Evolutionary conservation across 2,113 vertebrate genomes (phyloP), one percentile per base, ranked within the genome.

Genomic region (Urocolius indicus): DNA sequence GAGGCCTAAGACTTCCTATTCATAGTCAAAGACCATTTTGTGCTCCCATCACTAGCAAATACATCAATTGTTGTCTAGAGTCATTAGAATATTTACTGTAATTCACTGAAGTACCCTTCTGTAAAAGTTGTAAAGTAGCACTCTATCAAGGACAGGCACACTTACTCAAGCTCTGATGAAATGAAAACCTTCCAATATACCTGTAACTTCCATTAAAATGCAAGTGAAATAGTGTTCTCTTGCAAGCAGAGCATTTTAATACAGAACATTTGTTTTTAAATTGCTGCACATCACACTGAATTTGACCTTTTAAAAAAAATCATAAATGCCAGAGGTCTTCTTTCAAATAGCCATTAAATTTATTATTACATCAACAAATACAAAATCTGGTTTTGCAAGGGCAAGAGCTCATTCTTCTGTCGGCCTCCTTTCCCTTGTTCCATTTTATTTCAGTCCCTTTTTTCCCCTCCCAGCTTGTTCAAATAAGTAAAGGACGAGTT

Each of bases 151-250:
- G 77, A 92, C 52, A 90, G 54, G 65, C 19, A 73, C 54, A 84
- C 34, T 94, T 95, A 87, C 58, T 85, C 54, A 85, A 71, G 66
- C 16, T 76, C 59, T 71, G 73, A 48, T 77, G n/a, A 93, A 92
- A 93, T 68, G 2, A 92, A 80, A 94, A 59, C 41, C 27, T 94
- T 87, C 65, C 54, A 88, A 71, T 30, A 72, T 32, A 76, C 46
- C 54, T 66, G n/a, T 45, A 74, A 66, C 61, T 84, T 72, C 45
- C 34, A 92, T 78, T 87, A 90, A 87, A 87, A 93, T 90, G 58
- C 24, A 79, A 94, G 79, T 59, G 13, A 85, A 87, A 90, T 27
- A 2, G 0, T 54, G 29, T 55, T 55, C 72, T 83, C 36, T 71
- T 74, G 57, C 63, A 95, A 82, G 43, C 16, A 65, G 32, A 83